Evolutionary conservation across 2,797 vertebrate genomes (phyloP).

Genomic region (Loriculus beryllinus): DNA sequence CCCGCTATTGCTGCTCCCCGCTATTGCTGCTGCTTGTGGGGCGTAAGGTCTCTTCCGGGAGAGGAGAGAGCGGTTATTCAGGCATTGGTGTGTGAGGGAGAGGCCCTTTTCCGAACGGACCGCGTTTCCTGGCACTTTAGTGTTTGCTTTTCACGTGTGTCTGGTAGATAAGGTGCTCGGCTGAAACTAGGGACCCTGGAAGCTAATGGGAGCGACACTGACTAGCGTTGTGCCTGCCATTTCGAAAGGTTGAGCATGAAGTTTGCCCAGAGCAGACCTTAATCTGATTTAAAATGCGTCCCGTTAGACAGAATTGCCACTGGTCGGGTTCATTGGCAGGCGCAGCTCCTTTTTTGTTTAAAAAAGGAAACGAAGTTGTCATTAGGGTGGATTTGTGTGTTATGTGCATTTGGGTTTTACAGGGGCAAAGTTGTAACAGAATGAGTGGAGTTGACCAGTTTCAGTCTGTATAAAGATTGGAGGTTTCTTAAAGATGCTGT

Average conservation of each 20-base stretch:
- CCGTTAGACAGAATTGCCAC: accelerated
- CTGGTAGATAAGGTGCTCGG: neutral
- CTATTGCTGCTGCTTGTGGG: neutral
- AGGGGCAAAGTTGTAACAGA: neutral
- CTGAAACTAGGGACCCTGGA: neutral
- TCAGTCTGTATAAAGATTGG: neutral
- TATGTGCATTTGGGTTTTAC: neutral
- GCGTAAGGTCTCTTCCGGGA: too few relatives aligned
- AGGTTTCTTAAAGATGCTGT: neutral
- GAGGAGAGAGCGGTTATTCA: neutral
- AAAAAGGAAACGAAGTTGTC: too few relatives aligned
- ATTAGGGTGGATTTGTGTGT: neutral
- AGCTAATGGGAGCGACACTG: neutral
- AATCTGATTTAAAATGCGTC: accelerated
- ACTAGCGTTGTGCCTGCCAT: accelerated
- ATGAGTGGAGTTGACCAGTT: accelerated
- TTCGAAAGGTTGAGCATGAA: too few relatives aligned
- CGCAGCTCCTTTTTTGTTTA: neutral
- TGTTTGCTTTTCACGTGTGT: accelerated
- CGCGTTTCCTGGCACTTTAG: neutral
- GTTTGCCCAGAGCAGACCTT: neutral
- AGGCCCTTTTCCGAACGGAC: neutral
- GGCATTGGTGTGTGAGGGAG: neutral
- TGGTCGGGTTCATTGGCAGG: neutral
- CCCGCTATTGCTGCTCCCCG: too few relatives aligned